Conservation (phyloP, 2,797 vertebrate genomes). For the Psittacula echo region DNA sequence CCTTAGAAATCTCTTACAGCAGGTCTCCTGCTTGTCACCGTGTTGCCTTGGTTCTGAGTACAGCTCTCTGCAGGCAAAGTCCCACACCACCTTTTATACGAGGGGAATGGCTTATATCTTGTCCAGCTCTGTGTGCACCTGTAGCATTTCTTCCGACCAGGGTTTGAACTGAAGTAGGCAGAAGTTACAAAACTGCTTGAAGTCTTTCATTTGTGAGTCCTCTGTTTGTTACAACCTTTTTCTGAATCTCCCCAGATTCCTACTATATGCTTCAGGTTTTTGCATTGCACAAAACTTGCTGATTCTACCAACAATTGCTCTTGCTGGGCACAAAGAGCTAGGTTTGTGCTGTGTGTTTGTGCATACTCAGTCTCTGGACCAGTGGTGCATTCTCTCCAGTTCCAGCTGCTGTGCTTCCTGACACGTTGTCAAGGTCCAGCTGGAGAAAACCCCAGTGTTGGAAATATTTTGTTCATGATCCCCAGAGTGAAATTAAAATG, state of each 20-base stretch:
- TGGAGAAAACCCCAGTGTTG: not conserved
- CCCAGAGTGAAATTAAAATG: not conserved
- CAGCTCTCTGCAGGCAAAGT: not conserved
- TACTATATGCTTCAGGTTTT: not conserved
- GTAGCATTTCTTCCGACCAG: not conserved
- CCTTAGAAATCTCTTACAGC: not conserved
- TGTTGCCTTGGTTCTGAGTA: not conserved
- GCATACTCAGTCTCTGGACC: not conserved
- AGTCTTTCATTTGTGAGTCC: not conserved
- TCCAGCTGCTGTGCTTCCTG: not conserved
- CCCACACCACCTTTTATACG: accelerated
- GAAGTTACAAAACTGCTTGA: not conserved
- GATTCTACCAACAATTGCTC: accelerated
- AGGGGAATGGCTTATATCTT: not conserved
- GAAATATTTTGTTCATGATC: not conserved
- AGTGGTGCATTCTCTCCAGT: not conserved
- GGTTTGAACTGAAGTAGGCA: not conserved
- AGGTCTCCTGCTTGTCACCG: not conserved
- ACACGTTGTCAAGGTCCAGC: not conserved
- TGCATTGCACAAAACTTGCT: not conserved
- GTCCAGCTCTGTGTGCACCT: not conserved
- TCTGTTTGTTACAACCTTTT: not conserved
- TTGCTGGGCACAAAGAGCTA: not conserved
- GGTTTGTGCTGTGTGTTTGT: not conserved
- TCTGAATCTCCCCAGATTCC: not conserved